Evolutionary conservation across 2,888 invertebrate genomes (phyloP), one percentile per base, ranked within the genome.

Genomic region (Neelides folsomi): DNA sequence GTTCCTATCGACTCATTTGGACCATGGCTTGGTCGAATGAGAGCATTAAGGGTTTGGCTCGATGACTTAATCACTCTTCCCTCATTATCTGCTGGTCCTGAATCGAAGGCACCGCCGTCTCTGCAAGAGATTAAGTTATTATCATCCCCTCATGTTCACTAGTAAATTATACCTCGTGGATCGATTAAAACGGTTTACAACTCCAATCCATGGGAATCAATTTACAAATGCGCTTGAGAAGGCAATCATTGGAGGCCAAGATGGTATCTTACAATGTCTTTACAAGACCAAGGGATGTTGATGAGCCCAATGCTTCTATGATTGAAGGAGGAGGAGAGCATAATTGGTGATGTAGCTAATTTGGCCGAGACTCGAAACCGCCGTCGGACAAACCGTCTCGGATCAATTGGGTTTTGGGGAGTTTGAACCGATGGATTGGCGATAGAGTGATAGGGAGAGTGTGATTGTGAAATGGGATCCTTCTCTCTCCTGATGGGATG

Each of bases 181-280:
- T 27, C 48, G 36, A 36, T 35, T 19, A 13, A 37, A 42, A 42
- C 49, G 35, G 42, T 49, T 49, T 41, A 37, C 18, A 42, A 42
- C 41, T 36, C 42, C 42, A 49, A 49, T 49, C 42, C 41, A 42
- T 34, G 27, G 27, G 27, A 27, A 27, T 27, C 27, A 27, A 27
- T 27, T 27, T 27, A 27, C 4, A 7, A 27, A 27, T 27, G 27
- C 4, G 27, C 27, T 27, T 7, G 27, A 27, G 27, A 27, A 27
- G n/a, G 27, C 27, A 27, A 27, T 27, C 27, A 27, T 27, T 27
- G 27, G 27, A 27, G 42, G 44, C 43, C 43, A 37, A 36, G 20
- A 50, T 36, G 19, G 41, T 35, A 42, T 41, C 49, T 34, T 40
- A 42, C 49, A 37, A n/a, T 43, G 20, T 13, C 37, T 35, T 12